A percentile compares a stretch with the other conserved stretches of the same genome.
These are phyloP conservation scores for Melipona beecheii DNA, from an alignment of 2,888 invertebrate genomes.

Conservation along the genomic window DNA sequence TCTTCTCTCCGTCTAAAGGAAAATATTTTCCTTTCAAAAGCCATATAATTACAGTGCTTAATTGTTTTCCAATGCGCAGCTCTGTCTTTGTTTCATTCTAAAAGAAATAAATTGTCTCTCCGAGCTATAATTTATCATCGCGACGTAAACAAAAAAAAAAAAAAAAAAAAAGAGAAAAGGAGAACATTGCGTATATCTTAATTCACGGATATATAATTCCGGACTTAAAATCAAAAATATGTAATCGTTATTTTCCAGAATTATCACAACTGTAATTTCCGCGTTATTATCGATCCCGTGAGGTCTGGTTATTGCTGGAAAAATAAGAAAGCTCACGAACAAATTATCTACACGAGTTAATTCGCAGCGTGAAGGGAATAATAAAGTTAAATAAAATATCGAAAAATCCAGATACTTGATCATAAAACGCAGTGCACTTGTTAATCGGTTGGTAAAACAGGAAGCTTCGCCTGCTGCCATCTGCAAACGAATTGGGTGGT, in stretches of 20 bases:
- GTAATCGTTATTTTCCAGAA: no score
- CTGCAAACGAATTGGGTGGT: constrained; percentile 37
- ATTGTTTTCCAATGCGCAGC: constrained; percentile 8
- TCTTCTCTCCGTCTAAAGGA: not conserved
- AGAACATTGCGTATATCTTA: no score
- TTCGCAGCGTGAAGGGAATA: no score
- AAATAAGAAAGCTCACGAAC: not conserved
- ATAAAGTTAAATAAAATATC: no score
- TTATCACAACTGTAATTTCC: no score
- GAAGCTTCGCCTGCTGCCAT: constrained; percentile 55
- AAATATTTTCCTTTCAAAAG: constrained; percentile 4
- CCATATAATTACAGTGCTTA: not conserved
- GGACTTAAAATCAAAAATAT: no score
- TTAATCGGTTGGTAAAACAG: constrained; percentile 59
- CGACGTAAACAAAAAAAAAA: not conserved
- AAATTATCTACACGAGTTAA: no score
- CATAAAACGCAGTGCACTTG: not conserved
- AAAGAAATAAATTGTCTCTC: not conserved
- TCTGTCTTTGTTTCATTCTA: not conserved
- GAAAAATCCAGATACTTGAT: no score
- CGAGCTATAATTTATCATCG: not conserved
- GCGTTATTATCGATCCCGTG: not conserved
- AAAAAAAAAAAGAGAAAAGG: no score
- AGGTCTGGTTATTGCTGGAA: not conserved
- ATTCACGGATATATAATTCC: no score